Base-by-base conservation (phyloP, 2,888 invertebrate genomes). In the Trissolcus brochymenae region DNA sequence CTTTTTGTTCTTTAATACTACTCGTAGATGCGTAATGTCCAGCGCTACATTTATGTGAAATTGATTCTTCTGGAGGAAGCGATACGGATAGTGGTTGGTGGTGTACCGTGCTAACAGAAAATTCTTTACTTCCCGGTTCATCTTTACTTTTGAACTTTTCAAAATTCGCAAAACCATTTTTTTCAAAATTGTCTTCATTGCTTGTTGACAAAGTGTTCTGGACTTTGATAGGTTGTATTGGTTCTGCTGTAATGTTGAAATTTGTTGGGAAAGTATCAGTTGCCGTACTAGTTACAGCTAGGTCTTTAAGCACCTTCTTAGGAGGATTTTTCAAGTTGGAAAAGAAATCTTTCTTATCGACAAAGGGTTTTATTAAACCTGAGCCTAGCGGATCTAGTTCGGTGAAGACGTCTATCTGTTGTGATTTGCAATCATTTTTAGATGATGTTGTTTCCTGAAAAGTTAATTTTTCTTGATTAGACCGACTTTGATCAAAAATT, bases 311-410 rank as follows among this genome's bases (percentile, higher is more conserved):
- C 79, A 95, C 95, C 91, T 96, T 96, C 91, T 96, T 96, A 84
- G 96, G 96, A 83, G 97, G 97, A 90, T 97, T 96, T 91, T 97
- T 97, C 87, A 97, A 92, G 90, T 97, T 96, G 91, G 96, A 96
- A 92, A 97, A 97, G 92, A 97, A 97, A 91, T 96, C 95, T 92
- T 97, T 97, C 91, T 96, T 96, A 92, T 97, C 97, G 87, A 97
- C 93, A 91, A 96, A 97, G 79, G 97, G 97, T 90, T 95, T 95
- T 90, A 94, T 95, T 90, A 95, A 93, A 87, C 96, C 96, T 84
- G 96, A 96, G 87, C 97, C 97, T 88, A 97, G 91, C 77, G 97
- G 97, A 92, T 97, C 97, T 90, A 97, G 91, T 89, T 97, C 97
- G 81, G 96, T 96, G 92, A 97, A 97, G 84, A 97, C 95, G 91